Conservation (phyloP, 2,888 invertebrate species). For the Zygothrica quintamaculata region DNA sequence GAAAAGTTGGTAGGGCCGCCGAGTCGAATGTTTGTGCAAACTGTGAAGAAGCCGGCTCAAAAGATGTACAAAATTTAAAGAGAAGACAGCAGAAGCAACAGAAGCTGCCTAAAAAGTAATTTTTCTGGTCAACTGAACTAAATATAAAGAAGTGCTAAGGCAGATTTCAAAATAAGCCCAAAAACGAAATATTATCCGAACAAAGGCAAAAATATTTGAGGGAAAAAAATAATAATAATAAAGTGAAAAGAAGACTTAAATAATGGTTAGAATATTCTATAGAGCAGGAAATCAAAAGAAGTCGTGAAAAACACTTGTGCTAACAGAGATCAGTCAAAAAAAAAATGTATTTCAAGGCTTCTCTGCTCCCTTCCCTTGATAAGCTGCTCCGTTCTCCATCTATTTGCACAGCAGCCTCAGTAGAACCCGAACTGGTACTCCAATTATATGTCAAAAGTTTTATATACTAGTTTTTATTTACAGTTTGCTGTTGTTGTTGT, state of each 20-base stretch:
- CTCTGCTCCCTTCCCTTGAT: not conserved
- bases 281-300: conserved; percentile 14
- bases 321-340: conserved; percentile 35
- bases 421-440: conserved; percentile 16
- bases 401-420: conserved; percentile 52
- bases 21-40: conserved; percentile 73
- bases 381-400: not conserved
- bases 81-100: conserved; percentile 61
- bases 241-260: not conserved
- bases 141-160: conserved; percentile 34
- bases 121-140: conserved; percentile 22
- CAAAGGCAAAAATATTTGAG: too few relatives aligned
- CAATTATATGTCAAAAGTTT: conserved; percentile 25
- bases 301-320: conserved; percentile 37
- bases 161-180: conserved; percentile 28
- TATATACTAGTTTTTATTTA: conserved; percentile 13
- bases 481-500: conserved; percentile 22
- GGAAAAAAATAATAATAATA: too few relatives aligned
- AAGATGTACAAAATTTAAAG: conserved; percentile 43
- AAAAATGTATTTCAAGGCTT: conserved; percentile 42
- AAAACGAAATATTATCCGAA: conserved; percentile 20
- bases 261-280: conserved; percentile 15
- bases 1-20: conserved; percentile 63
- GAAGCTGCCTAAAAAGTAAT: conserved; percentile 42
- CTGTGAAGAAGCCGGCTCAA: conserved; percentile 65